Conservation (phyloP, 2,113 vertebrate genomes). For the Lathamus discolor region DNA sequence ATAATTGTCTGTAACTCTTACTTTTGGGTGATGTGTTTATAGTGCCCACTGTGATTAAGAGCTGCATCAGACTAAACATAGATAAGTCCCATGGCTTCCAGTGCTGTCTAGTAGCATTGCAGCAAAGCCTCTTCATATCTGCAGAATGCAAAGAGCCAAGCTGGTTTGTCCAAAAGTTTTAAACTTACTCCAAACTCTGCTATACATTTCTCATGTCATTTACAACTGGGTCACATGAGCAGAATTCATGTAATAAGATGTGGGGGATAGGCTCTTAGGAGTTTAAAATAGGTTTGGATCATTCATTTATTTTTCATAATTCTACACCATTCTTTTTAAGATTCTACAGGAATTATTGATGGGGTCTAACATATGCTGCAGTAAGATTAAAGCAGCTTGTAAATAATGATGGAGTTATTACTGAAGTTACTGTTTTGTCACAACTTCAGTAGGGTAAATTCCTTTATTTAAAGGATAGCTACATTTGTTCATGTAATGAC, state of each 20-base stretch:
- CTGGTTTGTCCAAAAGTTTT: neutral
- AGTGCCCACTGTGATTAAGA: neutral
- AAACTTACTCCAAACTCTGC: neutral
- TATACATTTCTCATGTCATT: neutral
- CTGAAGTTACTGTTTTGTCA: neutral
- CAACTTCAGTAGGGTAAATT: neutral
- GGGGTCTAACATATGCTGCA: neutral
- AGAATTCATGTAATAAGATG: neutral
- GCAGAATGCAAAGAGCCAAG: neutral
- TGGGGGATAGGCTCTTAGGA: neutral
- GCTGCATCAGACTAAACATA: neutral
- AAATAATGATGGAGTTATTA: neutral
- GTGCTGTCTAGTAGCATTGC: neutral
- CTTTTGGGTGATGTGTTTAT: neutral
- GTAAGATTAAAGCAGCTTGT: neutral
- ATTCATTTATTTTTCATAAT: neutral
- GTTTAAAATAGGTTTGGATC: neutral
- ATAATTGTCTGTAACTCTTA: neutral
- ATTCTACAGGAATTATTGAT: neutral
- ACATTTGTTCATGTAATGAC: neutral
- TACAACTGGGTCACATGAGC: neutral
- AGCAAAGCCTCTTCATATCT: neutral
- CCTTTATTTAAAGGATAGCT: neutral
- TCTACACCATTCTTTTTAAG: neutral
- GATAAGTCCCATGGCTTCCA: accelerated